Base-by-base conservation (phyloP, 2,797 vertebrate species). In the Microctenopoma stevenorrisi region DNA sequence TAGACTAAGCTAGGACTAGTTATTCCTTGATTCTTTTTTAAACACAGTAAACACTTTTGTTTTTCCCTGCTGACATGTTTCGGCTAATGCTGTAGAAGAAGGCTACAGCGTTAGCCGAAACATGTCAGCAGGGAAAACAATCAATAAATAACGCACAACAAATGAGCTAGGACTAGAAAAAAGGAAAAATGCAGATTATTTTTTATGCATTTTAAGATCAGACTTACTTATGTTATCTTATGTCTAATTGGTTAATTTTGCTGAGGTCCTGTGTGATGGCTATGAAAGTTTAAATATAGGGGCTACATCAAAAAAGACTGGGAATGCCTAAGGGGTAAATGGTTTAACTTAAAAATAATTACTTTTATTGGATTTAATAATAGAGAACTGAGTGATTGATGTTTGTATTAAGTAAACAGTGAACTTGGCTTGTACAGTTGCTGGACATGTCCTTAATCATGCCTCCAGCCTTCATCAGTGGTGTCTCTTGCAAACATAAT, bases 401-500 rank as follows among this genome's bases (percentile, higher is more conserved):
- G 51, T 26, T 50, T 64, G 25, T 26, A 75, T 58, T 73, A 61
- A 54, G 60, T 76, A 78, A 81, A 70, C 40, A 59, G 56, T 55
- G 75, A 76, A 74, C 64, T 66, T 16, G 57, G 59, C 64, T 69
- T 30, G 30, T 74, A 50, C 56, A 55, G 43, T 49, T 73, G 35
- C 44, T 6, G 11, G 50, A 70, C 82, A 71, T 81, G 84, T 79
- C 67, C 68, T 87, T 78, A 60, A 75, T 83, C 42, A 5, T 47
- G 61, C 66, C 81, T 64, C 64, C 28, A 58, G 81, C 65, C 68
- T 86, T 82, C 72, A 79, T 81, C 75, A n/a, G 66, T 37, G 35
- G 52, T 51, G 77, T 76, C 58, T 71, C 52, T 76, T 68, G 75
- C 72, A 71, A 81, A 87, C 80, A 91, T 85, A 86, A 89, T 76